These are phyloP conservation scores for Drosophila ficusphila DNA, from an alignment of 1,140 invertebrate genomes.

Conservation along the genomic window DNA sequence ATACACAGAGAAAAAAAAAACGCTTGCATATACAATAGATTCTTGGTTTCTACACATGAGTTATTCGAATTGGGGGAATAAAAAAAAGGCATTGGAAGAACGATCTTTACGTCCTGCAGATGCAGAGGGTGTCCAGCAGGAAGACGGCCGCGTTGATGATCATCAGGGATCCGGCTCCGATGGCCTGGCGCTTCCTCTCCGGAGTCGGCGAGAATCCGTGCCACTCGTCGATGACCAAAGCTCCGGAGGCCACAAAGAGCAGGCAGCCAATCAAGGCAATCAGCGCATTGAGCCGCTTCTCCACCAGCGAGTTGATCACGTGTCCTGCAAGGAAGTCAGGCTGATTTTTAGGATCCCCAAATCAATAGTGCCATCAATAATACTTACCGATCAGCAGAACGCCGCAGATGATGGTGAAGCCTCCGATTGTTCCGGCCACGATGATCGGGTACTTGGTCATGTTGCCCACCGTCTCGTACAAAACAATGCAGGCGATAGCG, in stretches of 20 bases:
- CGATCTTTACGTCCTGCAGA: conserved; percentile 85
- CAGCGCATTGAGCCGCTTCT: conserved; percentile 84
- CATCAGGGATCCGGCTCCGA: conserved; percentile 89
- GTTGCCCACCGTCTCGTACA: conserved; percentile 55
- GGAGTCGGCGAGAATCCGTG: conserved; percentile 47
- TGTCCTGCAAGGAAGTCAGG: conserved; percentile 84
- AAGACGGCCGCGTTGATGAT: conserved; percentile 90
- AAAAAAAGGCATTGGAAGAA: conserved; percentile 1
- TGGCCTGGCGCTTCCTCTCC: conserved; percentile 86
- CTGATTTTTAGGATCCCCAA: background rate
- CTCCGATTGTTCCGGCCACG: conserved; percentile 86
- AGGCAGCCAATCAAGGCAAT: conserved; percentile 87
- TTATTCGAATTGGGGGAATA: conserved; percentile 25
- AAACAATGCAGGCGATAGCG: conserved; percentile 75
- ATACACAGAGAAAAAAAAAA: conserved; percentile 21
- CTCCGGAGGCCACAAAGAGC: conserved; percentile 89
- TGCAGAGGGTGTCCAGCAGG: conserved; percentile 89
- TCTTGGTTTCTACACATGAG: conserved; percentile 42
- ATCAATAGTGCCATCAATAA: background rate
- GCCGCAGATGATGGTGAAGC: conserved; percentile 87
- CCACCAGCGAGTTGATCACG: conserved; percentile 84
- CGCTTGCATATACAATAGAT: conserved; percentile 25
- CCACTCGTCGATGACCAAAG: conserved; percentile 86
- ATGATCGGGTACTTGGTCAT: conserved; percentile 58
- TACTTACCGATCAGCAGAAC: conserved; percentile 86